Evolutionary conservation across 2,888 invertebrate genomes (phyloP).

Genomic region (Seira sanloemensis): DNA sequence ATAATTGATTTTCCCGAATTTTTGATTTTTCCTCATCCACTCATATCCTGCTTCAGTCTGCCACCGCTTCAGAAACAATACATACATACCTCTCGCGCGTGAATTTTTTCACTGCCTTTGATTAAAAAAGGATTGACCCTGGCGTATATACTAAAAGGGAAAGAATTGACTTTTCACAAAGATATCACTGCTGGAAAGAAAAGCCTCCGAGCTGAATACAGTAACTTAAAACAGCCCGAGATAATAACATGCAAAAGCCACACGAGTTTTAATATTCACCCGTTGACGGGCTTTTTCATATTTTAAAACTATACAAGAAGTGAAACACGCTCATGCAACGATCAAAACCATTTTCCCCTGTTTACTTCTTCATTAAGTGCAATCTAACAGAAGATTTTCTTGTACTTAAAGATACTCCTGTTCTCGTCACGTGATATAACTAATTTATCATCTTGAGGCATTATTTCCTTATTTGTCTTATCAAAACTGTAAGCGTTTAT

Average conservation of each 20-base stretch:
- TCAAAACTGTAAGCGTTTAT: background rate
- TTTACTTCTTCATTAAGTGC: conserved; percentile 1
- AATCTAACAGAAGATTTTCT: background rate
- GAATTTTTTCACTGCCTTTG: no score
- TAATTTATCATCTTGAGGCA: background rate
- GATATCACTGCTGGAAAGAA: background rate
- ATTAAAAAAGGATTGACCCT: background rate
- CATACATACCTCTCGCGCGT: no score
- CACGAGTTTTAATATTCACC: background rate
- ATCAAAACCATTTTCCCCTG: background rate
- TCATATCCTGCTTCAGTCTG: no score
- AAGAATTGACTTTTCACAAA: background rate
- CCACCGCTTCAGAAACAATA: no score
- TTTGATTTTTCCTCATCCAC: no score
- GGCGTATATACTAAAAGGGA: no score
- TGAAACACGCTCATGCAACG: background rate
- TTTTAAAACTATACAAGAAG: background rate
- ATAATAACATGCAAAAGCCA: background rate
- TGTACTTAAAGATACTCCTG: background rate
- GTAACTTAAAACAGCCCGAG: background rate
- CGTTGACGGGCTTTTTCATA: background rate
- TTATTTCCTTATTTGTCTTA: background rate
- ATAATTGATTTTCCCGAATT: no score
- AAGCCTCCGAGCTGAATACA: background rate
- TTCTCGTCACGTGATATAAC: background rate